Evolutionary conservation across 2,797 vertebrate genomes (phyloP), one percentile per base, ranked within the genome.

Genomic region (Danio albolineatus): DNA sequence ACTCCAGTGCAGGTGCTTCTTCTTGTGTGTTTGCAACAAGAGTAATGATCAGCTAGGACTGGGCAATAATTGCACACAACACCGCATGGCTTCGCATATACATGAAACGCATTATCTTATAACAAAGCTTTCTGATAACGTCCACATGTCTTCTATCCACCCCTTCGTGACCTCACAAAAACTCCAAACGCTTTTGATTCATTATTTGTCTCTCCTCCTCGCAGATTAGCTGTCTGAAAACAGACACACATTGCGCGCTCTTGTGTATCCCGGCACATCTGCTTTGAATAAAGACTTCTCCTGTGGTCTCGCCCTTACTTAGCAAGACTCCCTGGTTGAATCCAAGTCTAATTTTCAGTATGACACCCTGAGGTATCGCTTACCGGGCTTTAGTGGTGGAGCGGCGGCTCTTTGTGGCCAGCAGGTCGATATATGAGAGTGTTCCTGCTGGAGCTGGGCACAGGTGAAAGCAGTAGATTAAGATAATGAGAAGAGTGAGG

Each of bases 391-490:
- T 69, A 86, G 81, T 82, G 84, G 83, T 79, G 75, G 57, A 79
- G 70, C 70, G 80, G 79, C 62, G 76, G 82, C 83, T 82, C 82
- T 61, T 57, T 85, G 82, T 84, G 84, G 82, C 77, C 85, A 78
- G 80, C 78, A 82, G 85, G 73, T 81, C 84, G 87, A 87, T 82
- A 88, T 82, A 76, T 84, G 83, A 86, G 83, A 80, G 81, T 84
- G 80, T 84, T 82, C 80, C 77, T 74, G 79, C 56, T 76, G 60
- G 72, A 62, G 79, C 76, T 73, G 54, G 54, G 49, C 67, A 79
- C 77, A 72, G 83, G 82, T 84, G 82, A 83, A 78, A 84, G 82
- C 61, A 36, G 61, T 73, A 79, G 84, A 83, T 85, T 86, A 84
- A 80, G 79, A 87, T 77, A 73, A 78, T 85, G 79, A 78, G 84